Base-by-base conservation (phyloP, 2,797 vertebrate species). In the Dryobates pubescens region DNA sequence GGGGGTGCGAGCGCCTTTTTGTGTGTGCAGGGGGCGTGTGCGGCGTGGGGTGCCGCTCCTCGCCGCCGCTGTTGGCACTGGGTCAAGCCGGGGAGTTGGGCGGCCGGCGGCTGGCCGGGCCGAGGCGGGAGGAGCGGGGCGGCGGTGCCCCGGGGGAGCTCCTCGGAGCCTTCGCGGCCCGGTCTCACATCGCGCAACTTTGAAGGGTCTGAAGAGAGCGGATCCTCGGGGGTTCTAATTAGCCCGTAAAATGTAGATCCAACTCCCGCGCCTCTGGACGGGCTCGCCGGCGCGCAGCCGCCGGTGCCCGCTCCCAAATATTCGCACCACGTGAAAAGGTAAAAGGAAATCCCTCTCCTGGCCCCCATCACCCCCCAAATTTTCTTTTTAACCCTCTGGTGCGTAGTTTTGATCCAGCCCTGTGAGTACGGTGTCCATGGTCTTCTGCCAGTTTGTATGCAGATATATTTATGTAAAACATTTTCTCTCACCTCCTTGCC, bases 381-480 rank as follows among this genome's bases (percentile, higher is more conserved):
- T 88, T 41, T 69, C 70, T 85, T 87, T 80, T 89, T 86, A 85
- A 90, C 86, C 82, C 95, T 80, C 65, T 85, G 82, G 73, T 94
- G 89, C 51, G 63, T 83, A 34, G 58, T 93, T 93, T 49, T 26
- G 47, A 85, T 76, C 70, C 61, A 36, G 90, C 95, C 95, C 91
- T 92, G 63, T 69, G 96, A 94, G 91, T 89, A n/a, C 80, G 59
- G 82, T 61, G 93, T 86, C 85, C 85, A 65, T 97, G 97, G 98
- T 96, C 94, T 93, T 95, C 82, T 96, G 97, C 97, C 97, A 98
- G 98, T 98, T 98, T 97, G 96, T 97, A 97, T 98, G 98, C 95
- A 97, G 97, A 98, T 98, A 97, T 98, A 98, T 98, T 98, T 98
- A 98, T 98, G 98, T 98, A 97, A 98, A 99, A 98, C 97, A 97